Base-by-base conservation (phyloP, 2,113 vertebrate genomes). In the Gymnocephalus cernua region DNA sequence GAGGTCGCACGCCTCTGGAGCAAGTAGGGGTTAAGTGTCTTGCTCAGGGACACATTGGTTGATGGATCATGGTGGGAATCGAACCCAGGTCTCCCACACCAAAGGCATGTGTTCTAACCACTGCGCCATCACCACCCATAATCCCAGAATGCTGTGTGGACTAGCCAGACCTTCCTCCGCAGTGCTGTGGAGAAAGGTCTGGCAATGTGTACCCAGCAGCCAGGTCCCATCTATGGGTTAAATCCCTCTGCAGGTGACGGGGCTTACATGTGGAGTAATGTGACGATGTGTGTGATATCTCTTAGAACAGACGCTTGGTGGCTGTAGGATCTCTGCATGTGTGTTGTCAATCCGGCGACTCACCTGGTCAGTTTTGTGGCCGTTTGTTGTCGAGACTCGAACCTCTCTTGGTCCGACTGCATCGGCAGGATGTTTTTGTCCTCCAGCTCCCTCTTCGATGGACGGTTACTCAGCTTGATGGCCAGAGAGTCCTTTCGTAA, bases 391-490 rank as follows among this genome's bases (percentile, higher is more conserved):
- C 98, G 94, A 16, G 95, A 95, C 88, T 98, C 97, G 0, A 97
- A 93, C 5, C 98, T 94, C 89, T 99, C 97, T 68, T 97, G 97
- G 68, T 99, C 97, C 0, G 97, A 97, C 94, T 98, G 97, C 93
- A 97, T 92, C n/a, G 96, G 97, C 23, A 99, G 95, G 87, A 99
- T 99, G 88, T 99, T 99, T 91, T 99, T 99, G 25, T 99, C 98
- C 90, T 99, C 97, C 83, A 99, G 95, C 59, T 99, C 98, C 80
- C 97, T 89, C 87, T 97, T 97, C 3, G 98, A 97, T 35, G 98
- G 98, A 80, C 98, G 96, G 94, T 99, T 99, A 83, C 97, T 97
- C 77, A 99, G 93, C 90, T 99, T 99, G 92, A 99, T 97, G 89
- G 98, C 98, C 92, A 99, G 94, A 7, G 98, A 99, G 92, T 99